These are phyloP conservation scores for Psilanteris sp. DNA, from an alignment of 1,140 invertebrate genomes.

Conservation along the genomic window DNA sequence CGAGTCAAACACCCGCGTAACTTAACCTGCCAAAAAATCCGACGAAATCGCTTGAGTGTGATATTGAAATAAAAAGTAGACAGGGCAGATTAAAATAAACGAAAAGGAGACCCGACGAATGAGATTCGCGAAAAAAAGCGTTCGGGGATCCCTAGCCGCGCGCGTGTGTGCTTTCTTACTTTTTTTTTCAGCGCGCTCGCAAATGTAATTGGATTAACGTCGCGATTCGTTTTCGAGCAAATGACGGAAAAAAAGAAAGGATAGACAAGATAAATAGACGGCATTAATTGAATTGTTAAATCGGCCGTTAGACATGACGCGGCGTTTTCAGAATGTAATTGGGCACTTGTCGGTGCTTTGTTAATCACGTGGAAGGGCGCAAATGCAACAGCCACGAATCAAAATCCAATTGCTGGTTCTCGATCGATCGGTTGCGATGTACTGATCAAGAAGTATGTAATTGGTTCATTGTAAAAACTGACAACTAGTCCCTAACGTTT, in stretches of 20 bases:
- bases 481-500: too few relatives aligned
- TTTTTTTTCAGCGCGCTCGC: conserved; percentile 9
- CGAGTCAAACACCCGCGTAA: conserved; percentile 4
- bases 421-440: too few relatives aligned
- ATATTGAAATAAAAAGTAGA: background rate
- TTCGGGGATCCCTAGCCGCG: background rate
- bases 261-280: conserved; percentile 28
- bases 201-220: conserved; percentile 28
- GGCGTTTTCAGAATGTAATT: conserved; percentile 43
- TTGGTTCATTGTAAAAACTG: too few relatives aligned
- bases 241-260: background rate
- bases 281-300: conserved; percentile 55
- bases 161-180: background rate
- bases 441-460: too few relatives aligned
- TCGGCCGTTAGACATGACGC: conserved; percentile 40
- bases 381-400: conserved; percentile 18
- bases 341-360: conserved; percentile 43
- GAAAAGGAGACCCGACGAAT: conserved; percentile 4
- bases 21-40: conserved; percentile 8
- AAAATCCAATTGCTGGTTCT: conserved; percentile 14
- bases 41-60: too few relatives aligned
- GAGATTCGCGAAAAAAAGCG: background rate
- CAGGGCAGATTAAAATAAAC: conserved; percentile 33
- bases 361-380: conserved; percentile 22
- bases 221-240: conserved; percentile 21